Conservation (phyloP, 1,140 invertebrate genomes). For the Drosophila nigromelanica region DNA sequence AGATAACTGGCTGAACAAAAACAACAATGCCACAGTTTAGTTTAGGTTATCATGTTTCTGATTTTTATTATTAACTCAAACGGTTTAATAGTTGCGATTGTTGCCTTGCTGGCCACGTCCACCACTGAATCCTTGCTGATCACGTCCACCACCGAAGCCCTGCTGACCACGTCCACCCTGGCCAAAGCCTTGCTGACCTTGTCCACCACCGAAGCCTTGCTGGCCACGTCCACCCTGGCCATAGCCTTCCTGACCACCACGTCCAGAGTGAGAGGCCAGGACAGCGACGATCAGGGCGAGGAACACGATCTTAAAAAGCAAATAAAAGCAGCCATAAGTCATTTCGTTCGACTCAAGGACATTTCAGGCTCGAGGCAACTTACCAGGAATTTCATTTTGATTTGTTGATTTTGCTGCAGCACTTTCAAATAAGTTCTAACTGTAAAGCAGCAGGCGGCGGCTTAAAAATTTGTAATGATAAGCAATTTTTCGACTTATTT, state of each 20-base stretch:
- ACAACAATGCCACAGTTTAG: neutral
- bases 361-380: neutral
- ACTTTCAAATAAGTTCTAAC: constrained; percentile 17
- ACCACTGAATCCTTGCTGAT: too few relatives aligned
- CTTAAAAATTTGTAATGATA: too few relatives aligned
- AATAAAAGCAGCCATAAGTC: neutral
- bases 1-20: neutral
- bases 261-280: neutral
- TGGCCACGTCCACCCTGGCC: neutral
- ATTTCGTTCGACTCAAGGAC: neutral
- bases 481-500: too few relatives aligned
- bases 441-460: neutral
- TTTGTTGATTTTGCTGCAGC: constrained; percentile 10
- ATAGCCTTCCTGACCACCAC: neutral
- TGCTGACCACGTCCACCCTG: neutral
- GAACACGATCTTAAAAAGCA: constrained; percentile 10
- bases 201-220: neutral
- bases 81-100: neutral
- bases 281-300: constrained; percentile 20
- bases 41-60: neutral
- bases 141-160: neutral
- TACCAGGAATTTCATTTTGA: constrained; percentile 32
- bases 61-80: neutral
- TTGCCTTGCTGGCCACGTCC: too few relatives aligned
- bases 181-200: constrained; percentile 6